Percentiles rank a stretch among this genome's conserved stretches.
phyloP scores from a whole-genome alignment of 2,888 invertebrate species.

The Xanthia togata region DNA sequence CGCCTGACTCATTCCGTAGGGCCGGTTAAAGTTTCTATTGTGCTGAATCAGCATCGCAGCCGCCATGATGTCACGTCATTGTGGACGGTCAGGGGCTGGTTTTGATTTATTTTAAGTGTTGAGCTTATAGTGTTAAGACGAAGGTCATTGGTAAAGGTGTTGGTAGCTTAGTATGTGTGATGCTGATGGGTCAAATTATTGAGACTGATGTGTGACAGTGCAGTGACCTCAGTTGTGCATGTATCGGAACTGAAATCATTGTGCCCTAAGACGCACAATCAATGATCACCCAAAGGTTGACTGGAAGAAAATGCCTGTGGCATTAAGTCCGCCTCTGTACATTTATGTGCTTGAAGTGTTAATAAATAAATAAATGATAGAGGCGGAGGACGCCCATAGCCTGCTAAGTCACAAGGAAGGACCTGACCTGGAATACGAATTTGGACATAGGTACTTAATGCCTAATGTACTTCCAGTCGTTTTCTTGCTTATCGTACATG shows the following conservation, averaged over 20 bases:
- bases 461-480: not conserved
- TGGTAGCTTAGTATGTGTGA: not conserved
- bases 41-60: slow-evolving; percentile 46
- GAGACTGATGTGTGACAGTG: not conserved
- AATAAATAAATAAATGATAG: no score
- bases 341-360: no score
- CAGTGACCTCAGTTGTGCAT: not conserved
- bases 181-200: not conserved
- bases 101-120: slow-evolving; percentile 57
- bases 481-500: slow-evolving; percentile 1
- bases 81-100: slow-evolving; percentile 68
- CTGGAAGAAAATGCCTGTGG: no score
- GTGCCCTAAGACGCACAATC: no score
- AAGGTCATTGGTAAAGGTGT: slow-evolving; percentile 27
- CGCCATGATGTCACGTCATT: slow-evolving; percentile 69
- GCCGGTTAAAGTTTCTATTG: slow-evolving; percentile 45
- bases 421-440: not conserved
- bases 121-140: slow-evolving; percentile 31
- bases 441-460: not conserved
- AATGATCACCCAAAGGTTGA: no score
- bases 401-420: not conserved
- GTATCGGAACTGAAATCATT: not conserved
- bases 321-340: no score
- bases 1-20: slow-evolving; percentile 55
- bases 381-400: not conserved